Base-by-base conservation (phyloP, 2,113 vertebrate species). In the Epinephelus fuscoguttatus region DNA sequence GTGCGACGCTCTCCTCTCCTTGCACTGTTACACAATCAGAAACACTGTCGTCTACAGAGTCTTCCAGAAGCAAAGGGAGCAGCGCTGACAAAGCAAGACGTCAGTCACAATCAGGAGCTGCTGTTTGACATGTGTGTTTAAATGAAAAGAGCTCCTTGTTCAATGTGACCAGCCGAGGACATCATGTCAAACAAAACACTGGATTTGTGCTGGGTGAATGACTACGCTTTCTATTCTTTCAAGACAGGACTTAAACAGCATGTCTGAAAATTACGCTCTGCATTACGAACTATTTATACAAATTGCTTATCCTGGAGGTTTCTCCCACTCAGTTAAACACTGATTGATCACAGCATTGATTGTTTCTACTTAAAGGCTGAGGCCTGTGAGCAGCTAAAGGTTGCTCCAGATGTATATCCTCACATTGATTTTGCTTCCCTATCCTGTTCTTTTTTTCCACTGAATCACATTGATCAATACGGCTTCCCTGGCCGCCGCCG, bases 321-420 rank as follows among this genome's bases (percentile, higher is more conserved):
- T 82, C 52, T 10, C 14, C 68, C 60, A 62, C 77, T 82, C 72
- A 14, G 50, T 73, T 84, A 62, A 90, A 52, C 81, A 70, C n/a
- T 75, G 84, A 93, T 82, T 85, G 90, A 94, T 92, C 69, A 52
- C 55, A 45, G 3, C 60, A 93, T 94, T 80, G 90, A 89, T 90
- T 76, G 69, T 70, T 86, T 53, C 82, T 71, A 69, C 84, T 82
- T 88, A 83, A 74, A 90, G 80, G 30, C 61, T 47, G 56, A 61
- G 55, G 70, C 59, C 67, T 50, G 5, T 1, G 18, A 68, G 84
- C 68, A 80, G 47, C 78, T 70, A 70, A 88, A 89, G 75, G 82
- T 88, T 86, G 84, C 85, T 84, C 84, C 71, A 88, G 77, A 89
- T 80, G 85, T 70, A 85, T 73, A 85, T 78, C 78, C 84, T 76